A percentile compares a stretch with the other conserved stretches of the same genome.
These are phyloP conservation scores for Campoplex nolae DNA, from an alignment of 2,888 invertebrate species.

Conservation along the genomic window DNA sequence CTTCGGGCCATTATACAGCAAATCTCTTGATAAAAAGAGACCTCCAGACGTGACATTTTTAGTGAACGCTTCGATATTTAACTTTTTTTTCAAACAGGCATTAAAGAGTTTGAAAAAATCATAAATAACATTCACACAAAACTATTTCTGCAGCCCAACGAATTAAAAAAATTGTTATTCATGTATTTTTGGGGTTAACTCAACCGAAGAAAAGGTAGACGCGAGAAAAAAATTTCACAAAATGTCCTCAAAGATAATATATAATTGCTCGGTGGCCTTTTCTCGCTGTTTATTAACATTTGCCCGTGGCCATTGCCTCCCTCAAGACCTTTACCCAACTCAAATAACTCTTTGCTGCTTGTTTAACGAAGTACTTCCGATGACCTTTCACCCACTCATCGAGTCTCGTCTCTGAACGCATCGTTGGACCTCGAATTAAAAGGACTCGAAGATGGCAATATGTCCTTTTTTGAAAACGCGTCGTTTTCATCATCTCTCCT, in stretches of 20 bases:
- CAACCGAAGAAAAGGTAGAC: background rate
- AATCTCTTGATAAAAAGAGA: slow-evolving; percentile 28
- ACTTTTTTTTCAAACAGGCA: background rate
- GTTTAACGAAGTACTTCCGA: slow-evolving; percentile 3
- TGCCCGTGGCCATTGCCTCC: slow-evolving; percentile 11
- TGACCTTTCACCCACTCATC: slow-evolving; percentile 36
- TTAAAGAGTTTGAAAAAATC: no score
- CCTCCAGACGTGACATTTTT: background rate
- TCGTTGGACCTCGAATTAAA: background rate
- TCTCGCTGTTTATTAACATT: slow-evolving; percentile 28
- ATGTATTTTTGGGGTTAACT: background rate
- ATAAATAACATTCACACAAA: background rate
- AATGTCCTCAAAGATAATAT: slow-evolving; percentile 23
- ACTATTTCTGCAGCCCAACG: background rate
- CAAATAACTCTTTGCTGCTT: slow-evolving; percentile 5
- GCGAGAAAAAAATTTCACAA: background rate
- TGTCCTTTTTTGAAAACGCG: background rate
- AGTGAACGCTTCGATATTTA: background rate
- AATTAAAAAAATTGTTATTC: background rate
- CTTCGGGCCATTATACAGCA: slow-evolving; percentile 29
- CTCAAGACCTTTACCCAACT: slow-evolving; percentile 10
- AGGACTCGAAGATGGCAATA: background rate
- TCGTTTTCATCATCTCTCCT: background rate
- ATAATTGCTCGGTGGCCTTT: slow-evolving; percentile 61
- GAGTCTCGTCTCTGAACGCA: background rate